Evolutionary conservation across 2,113 vertebrate species (phyloP).

Genomic region (Dolichallabes microphthalmus): DNA sequence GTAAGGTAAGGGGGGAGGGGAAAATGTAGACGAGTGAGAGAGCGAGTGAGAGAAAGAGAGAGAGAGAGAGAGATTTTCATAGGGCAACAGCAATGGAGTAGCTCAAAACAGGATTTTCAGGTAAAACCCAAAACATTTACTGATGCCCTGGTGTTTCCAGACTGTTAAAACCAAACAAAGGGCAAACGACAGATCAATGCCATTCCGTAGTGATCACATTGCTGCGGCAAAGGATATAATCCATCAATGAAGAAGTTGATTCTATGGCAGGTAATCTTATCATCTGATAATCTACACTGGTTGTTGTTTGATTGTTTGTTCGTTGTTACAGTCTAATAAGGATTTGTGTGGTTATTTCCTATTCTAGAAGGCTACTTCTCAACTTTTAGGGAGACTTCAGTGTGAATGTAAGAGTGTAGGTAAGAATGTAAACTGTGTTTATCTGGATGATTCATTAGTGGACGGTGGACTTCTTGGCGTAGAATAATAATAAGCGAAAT

Average conservation of each 20-base stretch:
- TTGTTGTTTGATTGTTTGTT: neutral
- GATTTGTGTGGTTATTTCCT: neutral
- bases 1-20: constrained; percentile 36
- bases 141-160: constrained; percentile 10
- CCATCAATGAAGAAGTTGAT: neutral
- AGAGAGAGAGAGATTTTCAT: constrained; percentile 37
- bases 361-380: neutral
- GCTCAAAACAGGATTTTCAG: constrained; percentile 49
- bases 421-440: neutral
- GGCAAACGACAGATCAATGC: neutral
- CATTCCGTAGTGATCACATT: constrained; percentile 4
- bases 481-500: neutral
- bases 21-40: constrained; percentile 7
- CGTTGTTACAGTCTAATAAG: neutral
- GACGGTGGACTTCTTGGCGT: neutral
- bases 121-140: constrained; percentile 41
- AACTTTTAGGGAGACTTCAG: neutral
- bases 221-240: neutral
- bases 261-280: constrained; percentile 26
- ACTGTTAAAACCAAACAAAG: constrained; percentile 18
- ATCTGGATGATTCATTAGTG: neutral
- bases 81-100: constrained; percentile 31
- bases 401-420: neutral
- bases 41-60: constrained; percentile 6
- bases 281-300: neutral